Evolutionary conservation across 2,888 invertebrate genomes (phyloP), one percentile per base, ranked within the genome.

Genomic region (Yponomeuta sedellus): DNA sequence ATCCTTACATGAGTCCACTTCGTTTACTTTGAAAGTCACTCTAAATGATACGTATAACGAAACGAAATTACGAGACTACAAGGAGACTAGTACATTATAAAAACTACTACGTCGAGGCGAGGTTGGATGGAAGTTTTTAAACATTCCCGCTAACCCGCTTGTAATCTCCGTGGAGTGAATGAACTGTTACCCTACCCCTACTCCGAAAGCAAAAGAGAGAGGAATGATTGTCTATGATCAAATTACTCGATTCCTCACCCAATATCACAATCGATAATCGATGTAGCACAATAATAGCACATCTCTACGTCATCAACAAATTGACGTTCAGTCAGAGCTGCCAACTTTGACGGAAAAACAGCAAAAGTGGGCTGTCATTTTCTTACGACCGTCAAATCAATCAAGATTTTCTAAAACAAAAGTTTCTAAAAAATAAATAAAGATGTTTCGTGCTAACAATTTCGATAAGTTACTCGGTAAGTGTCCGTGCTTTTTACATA

Each of bases 381-480:
- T 59, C 34, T 34, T 64, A 8, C 85, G 83, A 79, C 75, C 77
- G 80, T 78, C 72, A 80, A 83, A 84, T 80, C 82, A 81, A 81
- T 85, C 78, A 76, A 75, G 82, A 83, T 86, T 87, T 85, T 83
- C 74, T 81, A 82, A 82, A 84, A 85, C 79, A 83, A 81, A 81
- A 83, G 72, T 77, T 79, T n/a, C 77, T 77, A 69, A 69, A 70
- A 75, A 72, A 70, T 73, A 76, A 70, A 74, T 74, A 79, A 92
- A 86, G 74, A 94, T 94, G 94, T 94, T 94, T 82, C 89, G 92
- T 73, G 88, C 91, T 70, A 89, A 91, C 74, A 92, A 91, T 83
- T 94, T 94, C 81, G 94, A 94, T 80, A 94, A 93, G 88, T 86
- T 94, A 77, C 90, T 94, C 71, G 94, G 94, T 94, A 84, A 87